Evolutionary conservation across 2,797 vertebrate species (phyloP).

Genomic region (Chaetodon trifasciatus): DNA sequence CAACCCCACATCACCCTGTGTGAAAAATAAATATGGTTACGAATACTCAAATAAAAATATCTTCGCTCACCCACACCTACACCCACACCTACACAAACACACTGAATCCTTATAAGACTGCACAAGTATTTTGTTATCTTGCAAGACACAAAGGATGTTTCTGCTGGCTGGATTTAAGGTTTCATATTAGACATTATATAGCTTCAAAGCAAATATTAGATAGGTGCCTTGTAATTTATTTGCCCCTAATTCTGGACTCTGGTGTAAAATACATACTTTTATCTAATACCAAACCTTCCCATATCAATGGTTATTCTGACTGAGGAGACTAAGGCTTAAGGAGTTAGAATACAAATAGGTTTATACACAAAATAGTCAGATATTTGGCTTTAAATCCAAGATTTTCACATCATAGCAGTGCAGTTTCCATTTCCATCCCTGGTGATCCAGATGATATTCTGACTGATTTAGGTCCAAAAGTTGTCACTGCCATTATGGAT

Average conservation of each 20-base stretch:
- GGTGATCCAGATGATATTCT: slow-evolving; percentile 20
- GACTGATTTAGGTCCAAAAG: slow-evolving; percentile 36
- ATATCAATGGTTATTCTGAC: slow-evolving; percentile 16
- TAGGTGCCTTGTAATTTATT: slow-evolving; percentile 27
- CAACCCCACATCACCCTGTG: neutral
- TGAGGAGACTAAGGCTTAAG: neutral
- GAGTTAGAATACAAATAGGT: neutral
- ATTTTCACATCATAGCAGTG: neutral
- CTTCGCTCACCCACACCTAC: neutral
- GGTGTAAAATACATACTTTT: slow-evolving; percentile 2
- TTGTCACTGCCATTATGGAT: slow-evolving; percentile 10
- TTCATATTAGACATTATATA: slow-evolving; percentile 15
- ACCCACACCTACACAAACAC: neutral
- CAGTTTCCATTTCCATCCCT: neutral
- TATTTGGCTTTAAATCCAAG: neutral
- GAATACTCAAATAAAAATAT: neutral
- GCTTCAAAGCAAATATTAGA: neutral
- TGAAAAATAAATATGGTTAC: neutral
- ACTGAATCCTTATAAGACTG: neutral
- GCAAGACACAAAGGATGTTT: slow-evolving; percentile 6
- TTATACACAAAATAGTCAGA: neutral
- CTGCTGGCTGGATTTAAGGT: slow-evolving; percentile 9
- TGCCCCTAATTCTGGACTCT: slow-evolving; percentile 16
- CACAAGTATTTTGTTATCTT: neutral
- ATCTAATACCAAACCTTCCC: slow-evolving; percentile 20